Conservation (phyloP, 2,113 vertebrate species). For the Rutilus rutilus region DNA sequence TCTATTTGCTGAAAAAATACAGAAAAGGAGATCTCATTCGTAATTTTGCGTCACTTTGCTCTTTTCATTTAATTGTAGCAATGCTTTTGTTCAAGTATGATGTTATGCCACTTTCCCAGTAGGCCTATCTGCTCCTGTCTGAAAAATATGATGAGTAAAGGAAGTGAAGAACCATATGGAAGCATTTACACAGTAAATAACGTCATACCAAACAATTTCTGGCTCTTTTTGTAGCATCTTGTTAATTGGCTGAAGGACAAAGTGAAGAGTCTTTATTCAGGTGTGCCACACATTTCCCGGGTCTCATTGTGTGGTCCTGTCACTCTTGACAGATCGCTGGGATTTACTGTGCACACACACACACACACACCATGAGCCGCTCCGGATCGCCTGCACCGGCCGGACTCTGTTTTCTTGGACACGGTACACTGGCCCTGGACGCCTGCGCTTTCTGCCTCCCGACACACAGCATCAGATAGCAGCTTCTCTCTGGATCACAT, state of each 20-base stretch:
- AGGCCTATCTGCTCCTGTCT: neutral
- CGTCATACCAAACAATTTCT: neutral
- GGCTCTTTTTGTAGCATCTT: conserved; percentile 13
- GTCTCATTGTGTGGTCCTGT: conserved; percentile 56
- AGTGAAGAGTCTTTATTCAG: conserved; percentile 47
- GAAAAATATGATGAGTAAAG: neutral
- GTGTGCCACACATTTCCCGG: conserved; percentile 24
- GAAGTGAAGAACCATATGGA: neutral
- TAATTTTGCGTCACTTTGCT: neutral
- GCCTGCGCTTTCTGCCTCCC: conserved; percentile 46
- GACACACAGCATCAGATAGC: conserved; percentile 54
- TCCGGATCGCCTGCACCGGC: conserved; percentile 43
- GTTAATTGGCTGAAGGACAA: neutral
- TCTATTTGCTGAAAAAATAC: neutral
- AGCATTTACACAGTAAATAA: neutral
- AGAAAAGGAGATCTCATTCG: neutral
- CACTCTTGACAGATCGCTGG: conserved; percentile 24
- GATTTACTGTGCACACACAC: conserved; percentile 41
- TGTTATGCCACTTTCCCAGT: neutral
- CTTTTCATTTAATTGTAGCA: neutral
- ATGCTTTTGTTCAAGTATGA: neutral
- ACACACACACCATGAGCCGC: conserved; percentile 26
- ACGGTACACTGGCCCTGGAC: conserved; percentile 56
- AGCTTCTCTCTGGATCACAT: conserved; percentile 3
- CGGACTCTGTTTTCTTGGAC: conserved; percentile 54